Evolutionary conservation across 2,888 invertebrate species (phyloP).

Genomic region (Plagiodera versicolora): DNA sequence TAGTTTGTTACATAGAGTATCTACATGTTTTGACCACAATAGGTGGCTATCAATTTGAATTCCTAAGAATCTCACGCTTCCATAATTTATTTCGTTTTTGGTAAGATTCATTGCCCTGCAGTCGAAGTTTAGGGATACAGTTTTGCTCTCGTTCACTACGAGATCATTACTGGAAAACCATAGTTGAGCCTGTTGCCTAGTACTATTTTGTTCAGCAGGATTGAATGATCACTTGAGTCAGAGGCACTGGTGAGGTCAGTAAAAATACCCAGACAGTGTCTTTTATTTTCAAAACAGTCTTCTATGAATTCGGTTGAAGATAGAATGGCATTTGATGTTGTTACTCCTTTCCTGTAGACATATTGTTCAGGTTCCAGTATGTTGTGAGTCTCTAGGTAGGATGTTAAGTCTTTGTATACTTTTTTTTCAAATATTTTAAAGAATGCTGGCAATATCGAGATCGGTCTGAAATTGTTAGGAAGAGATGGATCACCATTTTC

Average conservation of each 20-base stretch:
- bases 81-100: neutral
- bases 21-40: neutral
- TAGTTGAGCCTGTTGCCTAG: neutral
- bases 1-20: too few relatives aligned
- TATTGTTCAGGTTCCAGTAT: neutral
- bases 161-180: too few relatives aligned
- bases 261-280: neutral
- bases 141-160: neutral
- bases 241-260: neutral
- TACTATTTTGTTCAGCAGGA: neutral
- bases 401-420: neutral
- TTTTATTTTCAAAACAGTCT: neutral
- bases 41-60: neutral
- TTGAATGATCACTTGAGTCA: neutral
- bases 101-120: neutral
- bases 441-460: neutral
- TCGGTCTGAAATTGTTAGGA: neutral
- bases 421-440: neutral
- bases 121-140: neutral
- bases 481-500: neutral
- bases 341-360: too few relatives aligned
- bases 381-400: neutral
- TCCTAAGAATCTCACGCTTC: neutral
- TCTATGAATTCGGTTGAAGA: neutral
- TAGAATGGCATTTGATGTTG: neutral